Evolutionary conservation across 2,888 invertebrate species (phyloP), one percentile per base, ranked within the genome.

Genomic region (Xestobium rufovillosum): DNA sequence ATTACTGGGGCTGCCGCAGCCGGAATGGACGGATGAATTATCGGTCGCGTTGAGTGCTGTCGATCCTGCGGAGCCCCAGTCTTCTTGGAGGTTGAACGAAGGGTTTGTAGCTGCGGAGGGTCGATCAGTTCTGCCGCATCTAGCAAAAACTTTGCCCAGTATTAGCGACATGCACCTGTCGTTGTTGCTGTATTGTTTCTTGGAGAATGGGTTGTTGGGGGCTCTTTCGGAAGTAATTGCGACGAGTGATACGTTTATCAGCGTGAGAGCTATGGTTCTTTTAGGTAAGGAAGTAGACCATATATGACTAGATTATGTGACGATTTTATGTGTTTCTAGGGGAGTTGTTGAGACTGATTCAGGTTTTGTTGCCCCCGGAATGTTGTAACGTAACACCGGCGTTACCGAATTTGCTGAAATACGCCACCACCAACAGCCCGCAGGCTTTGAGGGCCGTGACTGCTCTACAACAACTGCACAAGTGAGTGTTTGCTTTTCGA

Each of bases 101-200:
- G 95, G 92, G 19, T 96, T 96, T 61, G 85, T 96, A n/a, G 90
- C 87, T 9, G 84, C 87, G 38, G 96, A 96, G 69, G 94, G 91
- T 30, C 77, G 78, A 39, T 76, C 77, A 36, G 79, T 94, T 51
- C 67, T 96, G 61, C 91, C 94, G 43, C 86, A 89, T 60, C 72
- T 91, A 43, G 82, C 88, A 33, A 81, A 81, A 48, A 81, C 75
- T 43, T 86, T 92, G 42, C 86, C 92, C 9, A 94, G 92, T 66
- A 78, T 94, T 47, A 81, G 84, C 42, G 90, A 94, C 64, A 86
- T 91, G 62, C 95, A 95, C 70, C 74, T 87, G 57, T 83, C 94
- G 3, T 70, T 95, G 31, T 67, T 96, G 52, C 75, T 96, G 35
- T 87, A 90, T 58, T 83, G 89, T 59, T 86, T 95, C 65, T 68